Evolutionary conservation across 2,113 vertebrate genomes (phyloP).

Genomic region (Ammodytes marinus): DNA sequence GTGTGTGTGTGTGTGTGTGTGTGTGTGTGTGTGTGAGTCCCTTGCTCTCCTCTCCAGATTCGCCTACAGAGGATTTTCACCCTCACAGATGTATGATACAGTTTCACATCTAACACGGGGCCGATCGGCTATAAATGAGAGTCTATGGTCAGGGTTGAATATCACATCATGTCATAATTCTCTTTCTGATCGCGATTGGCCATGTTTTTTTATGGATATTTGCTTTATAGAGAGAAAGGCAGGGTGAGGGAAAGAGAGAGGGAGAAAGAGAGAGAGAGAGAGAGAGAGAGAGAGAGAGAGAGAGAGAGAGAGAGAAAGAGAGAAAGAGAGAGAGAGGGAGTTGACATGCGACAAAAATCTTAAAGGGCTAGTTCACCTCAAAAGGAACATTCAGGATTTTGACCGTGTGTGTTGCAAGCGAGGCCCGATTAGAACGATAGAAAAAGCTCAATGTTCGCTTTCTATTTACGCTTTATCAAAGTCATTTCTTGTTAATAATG

Average conservation of each 20-base stretch:
- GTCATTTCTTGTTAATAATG: too few species aligned
- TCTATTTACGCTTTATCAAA: too few species aligned
- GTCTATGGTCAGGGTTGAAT: constrained; percentile 45
- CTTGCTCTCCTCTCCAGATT: constrained; percentile 23
- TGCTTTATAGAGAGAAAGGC: constrained; percentile 10
- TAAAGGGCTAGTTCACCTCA: constrained; percentile 5
- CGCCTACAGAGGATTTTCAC: constrained; percentile 48
- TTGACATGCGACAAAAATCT: background rate
- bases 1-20: too few species aligned
- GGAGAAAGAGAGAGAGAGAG: background rate
- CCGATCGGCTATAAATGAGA: constrained; percentile 41
- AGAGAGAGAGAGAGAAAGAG: background rate
- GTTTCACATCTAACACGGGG: constrained; percentile 23
- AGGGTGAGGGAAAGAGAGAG: background rate
- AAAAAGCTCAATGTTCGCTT: too few species aligned
- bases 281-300: background rate
- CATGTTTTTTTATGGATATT: constrained; percentile 22
- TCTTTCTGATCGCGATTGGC: constrained; percentile 43
- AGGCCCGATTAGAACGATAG: too few species aligned
- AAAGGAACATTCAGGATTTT: background rate
- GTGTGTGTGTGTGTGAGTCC: too few species aligned
- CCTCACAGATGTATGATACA: constrained; percentile 64
- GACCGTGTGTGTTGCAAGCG: too few species aligned
- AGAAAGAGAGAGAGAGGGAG: constrained; percentile 6
- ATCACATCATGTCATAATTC: constrained; percentile 55